Evolutionary conservation across 1,140 invertebrate species (phyloP).

Genomic region (Platyscapa corneri): DNA sequence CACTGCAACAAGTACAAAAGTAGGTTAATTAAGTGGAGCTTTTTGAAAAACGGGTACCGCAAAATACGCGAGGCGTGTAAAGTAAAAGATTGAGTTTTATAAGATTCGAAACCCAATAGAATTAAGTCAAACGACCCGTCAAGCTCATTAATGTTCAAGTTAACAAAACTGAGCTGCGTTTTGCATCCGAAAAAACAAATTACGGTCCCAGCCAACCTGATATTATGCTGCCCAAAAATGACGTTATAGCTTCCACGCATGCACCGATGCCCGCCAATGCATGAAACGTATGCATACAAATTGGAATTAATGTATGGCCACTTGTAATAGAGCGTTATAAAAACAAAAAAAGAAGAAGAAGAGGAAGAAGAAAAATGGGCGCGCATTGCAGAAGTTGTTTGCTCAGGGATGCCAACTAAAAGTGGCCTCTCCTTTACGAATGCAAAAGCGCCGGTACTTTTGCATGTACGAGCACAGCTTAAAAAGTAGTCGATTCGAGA

Average conservation of each 20-base stretch:
- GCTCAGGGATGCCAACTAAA: not conserved
- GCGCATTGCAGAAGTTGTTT: not conserved
- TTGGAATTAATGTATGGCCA: not conserved
- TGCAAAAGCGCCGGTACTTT: constrained; percentile 42
- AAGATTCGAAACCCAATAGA: not conserved
- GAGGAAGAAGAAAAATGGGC: not conserved
- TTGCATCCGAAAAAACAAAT: not conserved
- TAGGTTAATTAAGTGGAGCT: not conserved
- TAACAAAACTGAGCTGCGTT: not conserved
- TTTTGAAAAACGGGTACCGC: too few species aligned
- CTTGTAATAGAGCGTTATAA: not conserved
- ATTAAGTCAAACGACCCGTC: not conserved
- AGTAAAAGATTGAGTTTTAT: not conserved
- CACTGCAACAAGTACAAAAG: not conserved
- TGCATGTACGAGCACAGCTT: not conserved
- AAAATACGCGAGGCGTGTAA: not conserved
- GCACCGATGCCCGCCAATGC: not conserved
- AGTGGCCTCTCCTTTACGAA: constrained; percentile 5
- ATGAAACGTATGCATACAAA: not conserved
- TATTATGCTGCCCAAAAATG: not conserved
- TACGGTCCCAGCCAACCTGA: not conserved
- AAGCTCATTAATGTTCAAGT: not conserved
- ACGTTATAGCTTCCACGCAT: not conserved
- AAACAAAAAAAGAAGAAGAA: not conserved
- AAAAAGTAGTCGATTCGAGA: not conserved